Base-by-base conservation (phyloP, 37 sponge, comb jelly and placozoan species). In the Chondrilla cf. caribensis region DNA sequence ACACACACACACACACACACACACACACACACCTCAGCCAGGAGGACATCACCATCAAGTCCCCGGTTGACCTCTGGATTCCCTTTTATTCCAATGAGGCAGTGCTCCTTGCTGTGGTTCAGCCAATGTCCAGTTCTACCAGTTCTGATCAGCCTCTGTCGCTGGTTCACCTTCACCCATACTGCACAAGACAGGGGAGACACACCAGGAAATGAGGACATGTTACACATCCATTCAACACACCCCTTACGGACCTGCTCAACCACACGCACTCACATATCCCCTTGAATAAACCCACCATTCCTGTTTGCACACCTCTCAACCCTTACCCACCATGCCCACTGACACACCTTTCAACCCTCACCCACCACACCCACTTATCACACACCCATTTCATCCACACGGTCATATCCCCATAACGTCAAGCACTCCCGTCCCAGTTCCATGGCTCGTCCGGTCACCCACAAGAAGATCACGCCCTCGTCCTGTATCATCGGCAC, bases 101-200 rank as follows among this genome's bases (percentile, higher is more conserved):
- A 97, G 81, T 97, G 98, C 73, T 97, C 98, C 76, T 97, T 97
- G 44, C 93, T 93, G 80, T 97, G 98, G 93, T 97, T 97, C 38
- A 97, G 78, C 98, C 98, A 97, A 87, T 97, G 98, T 0, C 98
- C 98, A 67, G 98, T 97, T 24, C 98, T 70, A 0, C 98, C 98
- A 2, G 98, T 97, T 28, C 98, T 82, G 51, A 97, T 97, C 36
- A 97, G 85, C 9, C 98, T 67, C 82, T 97, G 98, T 33, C 94
- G 89, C 84, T 97, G 98, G 82, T 97, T 97, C 14, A 95, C 94
- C 85, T 97, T 97, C 14, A 97, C 98, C 98, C 98, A 97, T 26
- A 94, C 81, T 73, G 44, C 22, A 62, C 18, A 62, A 51, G 7
- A n/a, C 9, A 47, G 51, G 51, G 11, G 51, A 47, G 11, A 47